A percentile compares a stretch with the other conserved stretches of the same genome.
Conservation (phyloP, 2,113 vertebrate genomes). For the Oenanthe oenanthe region DNA sequence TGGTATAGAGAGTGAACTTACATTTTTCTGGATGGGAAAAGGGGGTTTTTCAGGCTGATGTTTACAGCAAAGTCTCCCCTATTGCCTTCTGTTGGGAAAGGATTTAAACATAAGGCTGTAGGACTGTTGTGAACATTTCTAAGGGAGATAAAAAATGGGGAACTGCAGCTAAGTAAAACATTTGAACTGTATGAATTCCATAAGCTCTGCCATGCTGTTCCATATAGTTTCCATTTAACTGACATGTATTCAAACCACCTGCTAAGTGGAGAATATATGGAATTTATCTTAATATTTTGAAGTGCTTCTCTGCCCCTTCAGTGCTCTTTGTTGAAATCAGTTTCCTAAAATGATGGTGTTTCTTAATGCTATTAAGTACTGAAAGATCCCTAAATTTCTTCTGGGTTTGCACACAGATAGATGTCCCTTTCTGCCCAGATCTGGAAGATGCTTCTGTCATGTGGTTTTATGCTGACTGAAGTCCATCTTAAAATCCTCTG, state of each 20-base stretch:
- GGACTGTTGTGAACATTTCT: not conserved
- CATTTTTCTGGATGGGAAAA: not conserved
- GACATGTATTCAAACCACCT: not conserved
- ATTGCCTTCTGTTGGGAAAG: not conserved
- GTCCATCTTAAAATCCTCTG: not conserved
- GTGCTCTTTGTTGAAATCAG: not conserved
- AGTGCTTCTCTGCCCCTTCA: not conserved
- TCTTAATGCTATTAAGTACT: not conserved
- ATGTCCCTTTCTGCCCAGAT: not conserved
- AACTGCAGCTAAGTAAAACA: not conserved
- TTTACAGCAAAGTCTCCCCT: not conserved
- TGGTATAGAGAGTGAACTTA: not conserved
- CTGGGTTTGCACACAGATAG: not conserved
- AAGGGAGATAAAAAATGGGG: not conserved
- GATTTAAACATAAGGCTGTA: not conserved
- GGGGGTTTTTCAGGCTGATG: not conserved
- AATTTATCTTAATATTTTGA: not conserved
- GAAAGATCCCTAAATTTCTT: not conserved
- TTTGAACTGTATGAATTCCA: no score
- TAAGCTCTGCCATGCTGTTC: not conserved
- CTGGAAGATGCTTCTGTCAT: not conserved
- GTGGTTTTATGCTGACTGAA: not conserved
- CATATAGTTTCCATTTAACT: not conserved
- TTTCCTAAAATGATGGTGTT: not conserved
- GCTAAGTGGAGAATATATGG: not conserved